Evolutionary conservation across 2,888 invertebrate species (phyloP).

Genomic region (Hoplodrina ambigua): DNA sequence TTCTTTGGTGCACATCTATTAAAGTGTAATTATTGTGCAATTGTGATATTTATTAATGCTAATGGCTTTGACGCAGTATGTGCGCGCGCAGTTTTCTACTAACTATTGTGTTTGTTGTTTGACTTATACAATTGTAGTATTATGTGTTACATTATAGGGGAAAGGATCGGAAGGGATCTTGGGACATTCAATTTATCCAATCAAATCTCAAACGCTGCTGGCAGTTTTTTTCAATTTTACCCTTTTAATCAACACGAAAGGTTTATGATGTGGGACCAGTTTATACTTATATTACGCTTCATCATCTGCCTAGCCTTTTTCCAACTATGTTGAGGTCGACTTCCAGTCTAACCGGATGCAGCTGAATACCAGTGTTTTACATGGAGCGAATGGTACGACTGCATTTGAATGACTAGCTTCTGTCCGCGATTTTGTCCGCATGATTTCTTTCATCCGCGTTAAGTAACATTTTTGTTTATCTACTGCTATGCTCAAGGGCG

Average conservation of each 20-base stretch:
- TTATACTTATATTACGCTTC: neutral
- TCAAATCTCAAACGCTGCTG: conserved; percentile 18
- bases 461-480: no score
- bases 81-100: neutral
- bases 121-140: neutral
- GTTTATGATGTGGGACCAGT: neutral
- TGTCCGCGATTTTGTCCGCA: no score
- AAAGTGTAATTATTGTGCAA: conserved; percentile 17
- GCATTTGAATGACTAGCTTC: no score
- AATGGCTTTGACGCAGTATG: conserved; percentile 22
- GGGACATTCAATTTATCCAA: conserved; percentile 41
- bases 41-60: conserved; percentile 28
- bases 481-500: no score
- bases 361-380: no score
- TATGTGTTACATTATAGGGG: no score
- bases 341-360: no score
- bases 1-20: conserved; percentile 13
- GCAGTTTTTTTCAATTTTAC: conserved; percentile 5
- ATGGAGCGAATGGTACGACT: no score
- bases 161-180: neutral
- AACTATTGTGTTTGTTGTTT: neutral
- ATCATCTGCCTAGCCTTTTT: no score
- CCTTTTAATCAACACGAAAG: neutral
- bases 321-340: no score
- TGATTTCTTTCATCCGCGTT: no score